Evolutionary conservation across 2,113 vertebrate genomes (phyloP), one percentile per base, ranked within the genome.

Genomic region (Craseonycteris thonglongyai): DNA sequence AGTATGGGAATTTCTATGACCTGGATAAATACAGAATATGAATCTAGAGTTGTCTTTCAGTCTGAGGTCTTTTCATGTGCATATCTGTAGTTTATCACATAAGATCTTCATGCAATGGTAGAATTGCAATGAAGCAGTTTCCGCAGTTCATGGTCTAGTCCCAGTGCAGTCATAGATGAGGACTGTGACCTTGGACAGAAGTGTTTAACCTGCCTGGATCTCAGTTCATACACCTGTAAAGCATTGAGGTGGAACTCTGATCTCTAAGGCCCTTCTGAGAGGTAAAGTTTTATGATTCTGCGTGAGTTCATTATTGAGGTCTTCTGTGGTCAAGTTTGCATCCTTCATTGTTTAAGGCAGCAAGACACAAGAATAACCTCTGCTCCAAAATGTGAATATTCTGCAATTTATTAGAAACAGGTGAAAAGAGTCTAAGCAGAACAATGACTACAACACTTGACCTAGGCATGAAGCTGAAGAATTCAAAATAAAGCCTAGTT

Each of bases 331-430:
- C 85, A 91, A 54, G 51, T 89, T 81, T 84, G 22, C n/a, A 94
- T 81, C 33, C 40, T 89, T 86, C 61, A 66, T 94, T 92, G 88
- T 92, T 68, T 65, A 56, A 85, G 19, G 78, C 80, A 96, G 94
- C 69, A 85, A 91, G 86, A 96, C 87, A 96, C 66, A 79, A 51
- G 74, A 96, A 59, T 79, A 81, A 97, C 47, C 82, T 76, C 13
- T 71, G 93, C 72, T 75, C 94, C 79, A 49, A 96, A 93, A 86
- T 95, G 94, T 96, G 96, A 96, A 91, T 95, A 95, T 82, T 95
- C 74, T 87, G 68, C 65, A 92, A 81, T 56, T 91, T 95, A 79
- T 22, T 84, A 68, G 76, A 88, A 95, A 84, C 24, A 96, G 21
- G 28, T 63, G 76, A 68, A 95, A 97, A 93, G 85, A 47, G 38